A percentile compares a stretch with the other conserved stretches of the same genome.
phyloP scores from a whole-genome alignment of 2,888 invertebrate species.

The Pteria penguin region DNA sequence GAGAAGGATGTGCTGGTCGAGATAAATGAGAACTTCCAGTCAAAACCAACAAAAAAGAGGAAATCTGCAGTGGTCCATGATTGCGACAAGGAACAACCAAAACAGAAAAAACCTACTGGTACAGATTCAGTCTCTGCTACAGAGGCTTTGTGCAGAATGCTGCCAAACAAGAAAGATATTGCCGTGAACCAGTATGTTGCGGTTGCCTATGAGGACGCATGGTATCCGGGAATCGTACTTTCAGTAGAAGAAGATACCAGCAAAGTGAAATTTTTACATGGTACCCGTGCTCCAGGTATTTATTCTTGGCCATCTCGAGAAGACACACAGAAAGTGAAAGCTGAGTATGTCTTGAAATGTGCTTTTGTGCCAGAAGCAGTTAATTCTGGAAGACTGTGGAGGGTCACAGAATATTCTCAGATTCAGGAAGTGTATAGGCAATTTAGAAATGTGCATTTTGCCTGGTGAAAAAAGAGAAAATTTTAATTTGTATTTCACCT shows the following conservation, averaged over 20 bases:
- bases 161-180: neutral
- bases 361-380: conserved; percentile 15
- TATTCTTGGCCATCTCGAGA: conserved; percentile 21
- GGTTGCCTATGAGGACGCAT: conserved; percentile 27
- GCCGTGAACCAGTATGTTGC: conserved; percentile 15
- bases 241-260: neutral
- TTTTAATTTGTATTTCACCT: no score
- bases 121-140: neutral
- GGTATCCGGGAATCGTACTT: conserved; percentile 21
- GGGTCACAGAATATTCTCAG: neutral
- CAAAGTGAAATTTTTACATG: conserved; percentile 4
- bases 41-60: conserved; percentile 9
- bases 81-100: no score
- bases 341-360: conserved; percentile 7
- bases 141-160: neutral
- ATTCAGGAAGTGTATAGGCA: neutral
- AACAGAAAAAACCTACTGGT: neutral
- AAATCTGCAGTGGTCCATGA: neutral
- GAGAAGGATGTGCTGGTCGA: conserved; percentile 34
- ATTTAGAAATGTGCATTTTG: neutral
- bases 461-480: no score
- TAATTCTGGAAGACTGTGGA: conserved; percentile 21
- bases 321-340: conserved; percentile 7
- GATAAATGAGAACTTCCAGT: conserved; percentile 20
- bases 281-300: neutral